Evolutionary conservation across 64 coral and sea anemone species (phyloP), one percentile per base, ranked within the genome.

Genomic region (Trachythela sp.): DNA sequence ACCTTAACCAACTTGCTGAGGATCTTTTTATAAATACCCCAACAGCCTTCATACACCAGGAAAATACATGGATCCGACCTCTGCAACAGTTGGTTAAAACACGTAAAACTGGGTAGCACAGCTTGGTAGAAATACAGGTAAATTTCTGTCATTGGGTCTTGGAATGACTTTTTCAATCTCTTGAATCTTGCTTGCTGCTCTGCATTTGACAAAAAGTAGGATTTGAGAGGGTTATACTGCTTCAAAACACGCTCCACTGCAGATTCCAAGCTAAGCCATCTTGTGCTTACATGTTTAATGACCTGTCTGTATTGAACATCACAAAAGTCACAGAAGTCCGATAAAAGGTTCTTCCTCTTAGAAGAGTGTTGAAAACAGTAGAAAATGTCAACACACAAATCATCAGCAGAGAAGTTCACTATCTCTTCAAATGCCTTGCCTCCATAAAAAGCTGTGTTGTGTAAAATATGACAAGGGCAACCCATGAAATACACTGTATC

Each of bases 191-290:
- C 77, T 2, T 80, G 75, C 37, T 13, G 33, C 31, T 80, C 75
- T 2, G 31, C 13, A 36, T 8, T 18, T 39, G 89, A 94, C 8
- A 90, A 59, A 42, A 88, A 83, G 72, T 93, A 89, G 32, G 92
- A 68, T 48, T 86, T 88, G 36, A 89, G 92, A 0, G 87, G 84
- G 29, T 8, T 17, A 54, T 94, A 94, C 36, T 94, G 70, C 40
- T 83, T 86, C n/a, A 94, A 34, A 9, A 87, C 24, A 32, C 84
- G 70, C 0, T 84, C 86, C 3, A 90, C 31, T 15, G 22, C 48
- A 31, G 90, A 80, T 50, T 91, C 85, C 20, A 94, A 29, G 85
- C 92, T 94, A 39, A 94, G 88, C 89, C 92, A 94, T 83, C 92
- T 86, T 22, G 85, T 94, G 88, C 84, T 88, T 2, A 83, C 85